phyloP scores from a whole-genome alignment of 2,888 invertebrate genomes.

The Malthinus flaveolus region DNA sequence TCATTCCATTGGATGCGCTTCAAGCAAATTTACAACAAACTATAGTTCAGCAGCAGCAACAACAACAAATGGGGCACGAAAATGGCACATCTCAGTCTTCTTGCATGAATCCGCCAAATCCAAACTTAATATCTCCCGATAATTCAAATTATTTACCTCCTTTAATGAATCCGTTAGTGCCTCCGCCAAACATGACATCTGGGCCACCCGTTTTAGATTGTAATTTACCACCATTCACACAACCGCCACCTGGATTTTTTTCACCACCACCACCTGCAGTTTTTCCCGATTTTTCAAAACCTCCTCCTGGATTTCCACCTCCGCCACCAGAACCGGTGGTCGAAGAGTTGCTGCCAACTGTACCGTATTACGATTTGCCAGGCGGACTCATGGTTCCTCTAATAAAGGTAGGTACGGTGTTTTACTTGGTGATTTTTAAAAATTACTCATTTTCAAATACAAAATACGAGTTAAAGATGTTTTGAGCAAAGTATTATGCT shows the following conservation, averaged over 20 bases:
- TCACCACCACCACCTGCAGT: conserved; percentile 56
- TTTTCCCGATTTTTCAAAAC: conserved; percentile 83
- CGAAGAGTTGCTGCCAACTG: conserved; percentile 83
- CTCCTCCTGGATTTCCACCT: conserved; percentile 76
- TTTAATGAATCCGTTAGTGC: conserved; percentile 47
- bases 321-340: conserved; percentile 58
- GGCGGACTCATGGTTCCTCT: conserved; percentile 98
- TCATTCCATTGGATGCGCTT: conserved; percentile 43
- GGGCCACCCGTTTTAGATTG: conserved; percentile 33
- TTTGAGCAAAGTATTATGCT: conserved; percentile 34
- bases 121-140: conserved; percentile 36
- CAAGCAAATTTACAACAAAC: conserved; percentile 27
- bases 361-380: conserved; percentile 95
- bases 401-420: conserved; percentile 61
- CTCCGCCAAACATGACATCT: conserved; percentile 50
- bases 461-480: conserved; percentile 12
- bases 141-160: conserved; percentile 38
- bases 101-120: conserved; percentile 34
- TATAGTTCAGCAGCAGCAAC: conserved; percentile 24
- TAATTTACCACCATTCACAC: conserved; percentile 52
- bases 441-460: conserved; percentile 9
- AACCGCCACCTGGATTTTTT: conserved; percentile 62
- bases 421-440: conserved; percentile 12
- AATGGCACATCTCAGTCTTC: conserved; percentile 35
- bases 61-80: conserved; percentile 4